These are phyloP conservation scores for Drosophila lacicola DNA, from an alignment of 2,888 invertebrate species.

Conservation along the genomic window DNA sequence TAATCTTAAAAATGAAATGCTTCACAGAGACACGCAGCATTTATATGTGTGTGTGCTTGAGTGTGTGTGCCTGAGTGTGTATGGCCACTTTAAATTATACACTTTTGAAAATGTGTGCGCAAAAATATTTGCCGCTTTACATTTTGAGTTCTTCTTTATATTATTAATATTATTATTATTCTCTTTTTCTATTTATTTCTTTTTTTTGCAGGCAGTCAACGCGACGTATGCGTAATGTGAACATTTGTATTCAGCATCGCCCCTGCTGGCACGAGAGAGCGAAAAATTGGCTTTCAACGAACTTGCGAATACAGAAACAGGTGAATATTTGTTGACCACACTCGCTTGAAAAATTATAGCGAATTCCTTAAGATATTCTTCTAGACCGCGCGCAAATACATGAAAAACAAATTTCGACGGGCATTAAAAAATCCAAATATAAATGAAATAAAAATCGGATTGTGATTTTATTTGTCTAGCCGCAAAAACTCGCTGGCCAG, in stretches of 20 bases:
- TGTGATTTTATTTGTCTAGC: constrained; percentile 54
- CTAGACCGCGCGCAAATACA: constrained; percentile 49
- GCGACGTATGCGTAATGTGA: constrained; percentile 74
- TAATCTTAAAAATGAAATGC: constrained; percentile 74
- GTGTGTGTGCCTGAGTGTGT: constrained; percentile 24
- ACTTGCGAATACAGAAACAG: constrained; percentile 67
- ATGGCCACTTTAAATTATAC: constrained; percentile 60
- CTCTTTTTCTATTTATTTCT: constrained; percentile 8
- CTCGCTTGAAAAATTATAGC: constrained; percentile 50
- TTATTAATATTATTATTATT: constrained; percentile 34
- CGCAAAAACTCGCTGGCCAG: constrained; percentile 30
- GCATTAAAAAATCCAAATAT: constrained; percentile 19
- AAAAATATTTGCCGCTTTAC: constrained; percentile 61
- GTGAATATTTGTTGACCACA: constrained; percentile 65
- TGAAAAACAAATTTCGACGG: constrained; percentile 58
- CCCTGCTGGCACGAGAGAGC: constrained; percentile 8
- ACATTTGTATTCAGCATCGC: constrained; percentile 46
- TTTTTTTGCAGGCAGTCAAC: constrained; percentile 56
- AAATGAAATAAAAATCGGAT: constrained; percentile 31
- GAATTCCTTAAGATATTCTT: constrained; percentile 36
- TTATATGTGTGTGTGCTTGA: constrained; percentile 15
- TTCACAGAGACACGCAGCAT: constrained; percentile 38
- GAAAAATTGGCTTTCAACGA: constrained; percentile 49
- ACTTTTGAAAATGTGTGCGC: constrained; percentile 57
- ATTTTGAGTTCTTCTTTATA: constrained; percentile 59